Evolutionary conservation across 2,888 invertebrate species (phyloP), one percentile per base, ranked within the genome.

Genomic region (Marasmarcha lunaedactyla): DNA sequence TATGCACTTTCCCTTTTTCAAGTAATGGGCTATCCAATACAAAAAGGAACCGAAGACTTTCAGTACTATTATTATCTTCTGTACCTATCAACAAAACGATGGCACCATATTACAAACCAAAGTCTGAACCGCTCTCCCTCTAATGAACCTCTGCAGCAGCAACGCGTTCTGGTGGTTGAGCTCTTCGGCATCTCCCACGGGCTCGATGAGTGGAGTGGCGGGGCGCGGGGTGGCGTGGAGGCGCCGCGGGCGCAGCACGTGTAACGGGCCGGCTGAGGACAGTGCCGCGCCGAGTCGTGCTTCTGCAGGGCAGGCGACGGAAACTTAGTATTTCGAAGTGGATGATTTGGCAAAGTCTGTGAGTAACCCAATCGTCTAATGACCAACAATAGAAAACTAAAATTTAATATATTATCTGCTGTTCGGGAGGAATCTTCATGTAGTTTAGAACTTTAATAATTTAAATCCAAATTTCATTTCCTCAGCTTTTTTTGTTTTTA

Each of bases 61-160:
- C n/a, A n/a, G n/a, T n/a, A n/a, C n/a, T n/a, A n/a, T n/a, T n/a
- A n/a, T n/a, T n/a, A n/a, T n/a, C n/a, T n/a, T n/a, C n/a, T n/a
- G n/a, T n/a, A n/a, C n/a, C n/a, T n/a, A n/a, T n/a, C n/a, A n/a
- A n/a, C n/a, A n/a, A n/a, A n/a, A n/a, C n/a, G n/a, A n/a, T n/a
- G n/a, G n/a, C n/a, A n/a, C n/a, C n/a, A n/a, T n/a, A n/a, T 20
- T 20, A 20, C 20, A 5, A 5, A 90, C 90, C 85, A 90, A 68
- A 49, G 84, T 87, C 68, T 93, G 92, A 11, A 90, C 85, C 4
- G 91, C 90, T 13, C 92, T 72, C 1, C 92, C 93, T 45, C 89
- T 71, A 1, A 93, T 72, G 15, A 90, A 68, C 56, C 87, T 88
- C 59, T 92, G 91, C 40, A 92, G 56, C 46, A 86, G 66, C 30